Evolutionary conservation across 2,888 invertebrate genomes (phyloP).

Genomic region (Papilio protenor): DNA sequence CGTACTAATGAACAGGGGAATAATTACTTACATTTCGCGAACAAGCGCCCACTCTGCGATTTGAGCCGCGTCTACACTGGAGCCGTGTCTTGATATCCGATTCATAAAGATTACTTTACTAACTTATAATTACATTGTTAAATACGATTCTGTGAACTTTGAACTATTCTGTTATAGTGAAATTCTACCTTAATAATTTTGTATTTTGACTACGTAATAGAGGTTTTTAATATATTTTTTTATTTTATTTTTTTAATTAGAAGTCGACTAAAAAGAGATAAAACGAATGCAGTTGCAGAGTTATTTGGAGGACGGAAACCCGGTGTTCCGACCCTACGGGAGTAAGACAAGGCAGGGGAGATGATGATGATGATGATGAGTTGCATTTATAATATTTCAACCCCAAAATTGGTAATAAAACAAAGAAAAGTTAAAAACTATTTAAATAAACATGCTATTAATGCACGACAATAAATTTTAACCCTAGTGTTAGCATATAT

Average conservation of each 20-base stretch:
- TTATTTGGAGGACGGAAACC: no score
- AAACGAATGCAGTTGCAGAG: no score
- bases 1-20: constrained; percentile 40
- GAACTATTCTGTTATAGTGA: no score
- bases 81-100: constrained; percentile 34
- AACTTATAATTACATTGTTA: constrained; percentile 35
- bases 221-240: no score
- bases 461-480: constrained; percentile 3
- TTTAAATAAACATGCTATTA: not conserved
- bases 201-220: no score
- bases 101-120: constrained; percentile 25
- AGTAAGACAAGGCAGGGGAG: no score
- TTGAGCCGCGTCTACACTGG: constrained; percentile 17
- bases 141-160: not conserved
- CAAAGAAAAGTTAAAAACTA: not conserved
- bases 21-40: constrained; percentile 38
- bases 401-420: not conserved
- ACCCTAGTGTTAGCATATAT: constrained; percentile 17
- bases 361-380: no score
- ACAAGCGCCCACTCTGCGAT: constrained; percentile 30
- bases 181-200: no score
- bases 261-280: no score
- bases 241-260: no score
- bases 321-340: no score
- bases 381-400: no score